phyloP scores from a whole-genome alignment of 2,888 invertebrate genomes.

The Diplazon laetatorius region DNA sequence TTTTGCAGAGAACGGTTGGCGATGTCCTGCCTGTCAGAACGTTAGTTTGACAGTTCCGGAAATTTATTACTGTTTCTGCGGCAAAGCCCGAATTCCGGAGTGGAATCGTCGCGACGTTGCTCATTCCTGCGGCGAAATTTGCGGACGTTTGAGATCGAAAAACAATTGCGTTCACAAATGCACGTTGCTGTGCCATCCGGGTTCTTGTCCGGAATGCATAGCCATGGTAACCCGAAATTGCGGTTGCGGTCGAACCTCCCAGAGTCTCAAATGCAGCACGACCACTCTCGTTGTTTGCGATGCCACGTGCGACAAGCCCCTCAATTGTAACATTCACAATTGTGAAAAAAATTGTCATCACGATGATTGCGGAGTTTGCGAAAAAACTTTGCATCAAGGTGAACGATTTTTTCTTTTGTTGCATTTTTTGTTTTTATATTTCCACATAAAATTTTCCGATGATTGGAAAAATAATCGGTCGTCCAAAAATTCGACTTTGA shows the following conservation, averaged over 20 bases:
- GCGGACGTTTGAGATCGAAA: slow-evolving; percentile 85
- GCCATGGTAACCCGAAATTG: slow-evolving; percentile 89
- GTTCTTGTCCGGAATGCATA: slow-evolving; percentile 95
- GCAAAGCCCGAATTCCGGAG: slow-evolving; percentile 89
- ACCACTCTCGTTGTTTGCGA: slow-evolving; percentile 89
- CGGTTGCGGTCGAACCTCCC: slow-evolving; percentile 90
- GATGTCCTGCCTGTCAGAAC: slow-evolving; percentile 98
- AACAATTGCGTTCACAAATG: slow-evolving; percentile 78
- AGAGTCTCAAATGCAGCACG: slow-evolving; percentile 88
- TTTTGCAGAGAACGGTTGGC: slow-evolving; percentile 90
- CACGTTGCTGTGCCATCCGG: slow-evolving; percentile 90
- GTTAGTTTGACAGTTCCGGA: slow-evolving; percentile 88
- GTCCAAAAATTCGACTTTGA: slow-evolving; percentile 2
- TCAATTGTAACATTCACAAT: slow-evolving; percentile 91
- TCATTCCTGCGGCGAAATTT: slow-evolving; percentile 96
- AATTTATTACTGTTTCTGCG: slow-evolving; percentile 96
- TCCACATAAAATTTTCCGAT: too few relatives aligned
- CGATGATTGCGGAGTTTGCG: slow-evolving; percentile 90
- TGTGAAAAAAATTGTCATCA: slow-evolving; percentile 91
- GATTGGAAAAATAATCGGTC: not conserved
- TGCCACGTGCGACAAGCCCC: slow-evolving; percentile 87
- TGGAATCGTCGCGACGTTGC: slow-evolving; percentile 91
- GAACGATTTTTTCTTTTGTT: slow-evolving; percentile 41
- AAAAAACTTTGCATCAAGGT: slow-evolving; percentile 87
- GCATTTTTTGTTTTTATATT: too few relatives aligned